These are phyloP conservation scores for Listronotus oregonensis DNA, from an alignment of 1,140 invertebrate genomes.

Conservation along the genomic window DNA sequence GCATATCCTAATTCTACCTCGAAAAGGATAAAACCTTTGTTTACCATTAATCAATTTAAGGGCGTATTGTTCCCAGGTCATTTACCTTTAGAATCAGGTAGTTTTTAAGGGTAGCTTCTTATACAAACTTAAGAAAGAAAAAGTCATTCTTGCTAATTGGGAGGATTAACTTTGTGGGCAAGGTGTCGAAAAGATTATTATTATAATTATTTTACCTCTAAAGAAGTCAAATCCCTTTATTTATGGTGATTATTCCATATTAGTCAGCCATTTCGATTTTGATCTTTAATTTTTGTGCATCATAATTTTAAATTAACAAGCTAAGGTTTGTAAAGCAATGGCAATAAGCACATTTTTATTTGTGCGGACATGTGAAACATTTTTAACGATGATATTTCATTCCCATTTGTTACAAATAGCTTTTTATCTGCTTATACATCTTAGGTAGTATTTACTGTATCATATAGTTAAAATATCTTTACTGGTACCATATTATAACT, in stretches of 20 bases:
- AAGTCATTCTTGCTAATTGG: conserved; percentile 32
- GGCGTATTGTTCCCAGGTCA: background rate
- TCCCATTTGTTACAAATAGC: no score
- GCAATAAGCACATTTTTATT: no score
- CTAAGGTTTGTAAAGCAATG: background rate
- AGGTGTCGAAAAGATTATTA: conserved; percentile 30
- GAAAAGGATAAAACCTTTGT: no score
- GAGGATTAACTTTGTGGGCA: conserved; percentile 22
- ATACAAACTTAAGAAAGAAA: background rate
- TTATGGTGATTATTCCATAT: conserved; percentile 26
- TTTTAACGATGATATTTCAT: no score
- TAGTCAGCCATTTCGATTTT: conserved; percentile 14
- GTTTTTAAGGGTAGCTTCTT: conserved; percentile 21
- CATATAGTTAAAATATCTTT: no score
- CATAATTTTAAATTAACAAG: conserved; percentile 31
- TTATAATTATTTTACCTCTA: conserved; percentile 23
- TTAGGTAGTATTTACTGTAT: no score
- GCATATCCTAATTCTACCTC: no score
- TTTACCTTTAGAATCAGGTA: conserved; percentile 20
- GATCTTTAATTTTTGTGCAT: conserved; percentile 22
- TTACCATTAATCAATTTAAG: background rate
- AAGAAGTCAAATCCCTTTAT: conserved; percentile 28
- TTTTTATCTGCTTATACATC: no score
- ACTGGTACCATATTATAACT: no score
- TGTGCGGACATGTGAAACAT: no score